These are phyloP conservation scores for Lepidurus arcticus DNA, from an alignment of 1,140 invertebrate species.

Conservation along the genomic window DNA sequence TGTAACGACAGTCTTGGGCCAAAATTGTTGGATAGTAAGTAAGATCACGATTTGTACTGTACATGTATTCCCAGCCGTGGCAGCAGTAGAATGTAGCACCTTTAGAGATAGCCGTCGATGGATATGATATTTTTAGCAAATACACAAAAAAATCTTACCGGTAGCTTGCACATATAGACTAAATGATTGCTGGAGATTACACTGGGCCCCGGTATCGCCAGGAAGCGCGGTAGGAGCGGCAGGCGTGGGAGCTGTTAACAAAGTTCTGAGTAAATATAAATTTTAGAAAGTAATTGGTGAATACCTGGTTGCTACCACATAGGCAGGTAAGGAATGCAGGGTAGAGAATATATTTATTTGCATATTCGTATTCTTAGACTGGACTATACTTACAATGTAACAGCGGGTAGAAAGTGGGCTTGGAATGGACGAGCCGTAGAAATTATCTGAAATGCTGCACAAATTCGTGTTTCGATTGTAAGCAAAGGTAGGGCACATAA, in stretches of 20 bases:
- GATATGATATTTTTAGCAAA: neutral
- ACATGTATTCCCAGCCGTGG: neutral
- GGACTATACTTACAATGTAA: neutral
- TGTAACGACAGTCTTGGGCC: neutral
- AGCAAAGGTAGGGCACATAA: neutral
- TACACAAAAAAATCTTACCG: neutral
- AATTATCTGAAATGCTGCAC: neutral
- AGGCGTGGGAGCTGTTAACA: neutral
- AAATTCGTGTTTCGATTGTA: neutral
- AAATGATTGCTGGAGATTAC: neutral
- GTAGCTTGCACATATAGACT: neutral
- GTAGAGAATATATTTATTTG: neutral
- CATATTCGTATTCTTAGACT: neutral
- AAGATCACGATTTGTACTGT: neutral
- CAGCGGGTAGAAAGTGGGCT: neutral
- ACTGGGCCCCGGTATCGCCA: neutral
- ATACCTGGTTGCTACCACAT: constrained; percentile 1
- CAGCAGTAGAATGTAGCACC: constrained; percentile 2
- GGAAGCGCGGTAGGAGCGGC: neutral
- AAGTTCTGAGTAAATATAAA: neutral
- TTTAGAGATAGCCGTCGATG: neutral
- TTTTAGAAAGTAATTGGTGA: neutral
- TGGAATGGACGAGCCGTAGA: neutral
- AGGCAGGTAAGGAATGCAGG: neutral
- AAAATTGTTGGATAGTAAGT: neutral